Evolutionary conservation across 2,888 invertebrate species (phyloP), one percentile per base, ranked within the genome.

Genomic region (Synergus laeviventris): DNA sequence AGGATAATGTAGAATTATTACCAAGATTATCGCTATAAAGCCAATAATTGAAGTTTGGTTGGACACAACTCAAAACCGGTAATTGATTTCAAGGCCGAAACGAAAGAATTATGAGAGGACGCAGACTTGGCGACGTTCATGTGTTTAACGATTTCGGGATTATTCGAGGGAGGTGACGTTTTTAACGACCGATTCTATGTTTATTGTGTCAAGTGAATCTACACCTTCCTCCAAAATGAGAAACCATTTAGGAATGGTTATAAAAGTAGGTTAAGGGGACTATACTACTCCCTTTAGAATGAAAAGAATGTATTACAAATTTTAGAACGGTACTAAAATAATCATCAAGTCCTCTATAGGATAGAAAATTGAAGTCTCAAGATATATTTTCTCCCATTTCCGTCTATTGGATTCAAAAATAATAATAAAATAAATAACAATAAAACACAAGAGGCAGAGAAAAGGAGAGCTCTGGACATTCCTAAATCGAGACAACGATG

Each of bases 71-170:
- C 45, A 70, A 70, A 70, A 49, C 31, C 49, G 31, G 70, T 18
- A 70, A 70, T 18, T 70, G 49, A 70, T 70, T 70, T 70, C 49
- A 45, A 70, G 70, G 70, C 49, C 70, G n/a, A 49, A 49, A 31
- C 36, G 45, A 24, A 49, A 49, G 70, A 70, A 70, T 70, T 70
- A 49, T 70, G 49, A 49, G 70, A 70, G 49, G 70, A 70, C 49
- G 49, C 70, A 70, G 70, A 70, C 70, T 70, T 70, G 70, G 70
- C 70, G 49, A 49, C 49, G 49, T 31, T 49, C 49, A 70, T 54
- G 70, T 49, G 49, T 45, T 45, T 70, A 70, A 70, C 49, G 49
- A 49, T 49, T 70, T 70, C 11, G 11, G 49, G 49, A 70, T 70
- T 70, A 70, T 31, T 49, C 24, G 16, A 62, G 1, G 24, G 49